A percentile compares a stretch with the other conserved stretches of the same genome.
Evolutionary conservation across 2,797 vertebrate genomes (phyloP).

Genomic region (Sebastiscus tertius): DNA sequence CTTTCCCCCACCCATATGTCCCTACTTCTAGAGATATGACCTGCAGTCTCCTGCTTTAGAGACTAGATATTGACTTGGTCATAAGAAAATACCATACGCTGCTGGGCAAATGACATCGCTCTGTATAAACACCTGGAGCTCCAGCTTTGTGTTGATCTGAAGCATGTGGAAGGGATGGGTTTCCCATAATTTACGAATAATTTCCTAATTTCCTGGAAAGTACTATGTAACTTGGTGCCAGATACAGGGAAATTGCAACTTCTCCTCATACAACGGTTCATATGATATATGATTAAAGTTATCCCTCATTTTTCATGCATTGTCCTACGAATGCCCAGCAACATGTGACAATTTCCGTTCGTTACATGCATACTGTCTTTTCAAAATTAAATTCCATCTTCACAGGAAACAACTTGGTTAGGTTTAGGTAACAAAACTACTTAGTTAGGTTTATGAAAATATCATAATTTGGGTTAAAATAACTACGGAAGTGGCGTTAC

Average conservation of each 20-base stretch:
- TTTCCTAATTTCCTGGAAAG: background rate
- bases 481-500: too few relatives aligned
- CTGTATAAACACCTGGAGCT: background rate
- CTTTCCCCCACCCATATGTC: background rate
- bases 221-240: background rate
- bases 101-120: background rate
- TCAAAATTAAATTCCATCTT: too few relatives aligned
- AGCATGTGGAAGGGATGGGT: background rate
- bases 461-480: too few relatives aligned
- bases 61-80: conserved; percentile 16
- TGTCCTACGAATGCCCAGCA: too few relatives aligned
- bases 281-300: too few relatives aligned
- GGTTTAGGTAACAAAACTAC: background rate
- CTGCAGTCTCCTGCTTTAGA: background rate
- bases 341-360: too few relatives aligned
- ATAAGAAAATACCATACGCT: background rate
- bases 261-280: too few relatives aligned
- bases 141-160: background rate
- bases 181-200: background rate
- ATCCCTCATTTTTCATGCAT: too few relatives aligned
- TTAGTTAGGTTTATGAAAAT: background rate
- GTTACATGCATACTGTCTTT: too few relatives aligned
- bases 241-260: background rate
- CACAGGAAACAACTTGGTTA: background rate
- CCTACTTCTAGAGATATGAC: background rate